Base-by-base conservation (phyloP, 92 coral and sea anemone species). In the Micromussa lordhowensis region DNA sequence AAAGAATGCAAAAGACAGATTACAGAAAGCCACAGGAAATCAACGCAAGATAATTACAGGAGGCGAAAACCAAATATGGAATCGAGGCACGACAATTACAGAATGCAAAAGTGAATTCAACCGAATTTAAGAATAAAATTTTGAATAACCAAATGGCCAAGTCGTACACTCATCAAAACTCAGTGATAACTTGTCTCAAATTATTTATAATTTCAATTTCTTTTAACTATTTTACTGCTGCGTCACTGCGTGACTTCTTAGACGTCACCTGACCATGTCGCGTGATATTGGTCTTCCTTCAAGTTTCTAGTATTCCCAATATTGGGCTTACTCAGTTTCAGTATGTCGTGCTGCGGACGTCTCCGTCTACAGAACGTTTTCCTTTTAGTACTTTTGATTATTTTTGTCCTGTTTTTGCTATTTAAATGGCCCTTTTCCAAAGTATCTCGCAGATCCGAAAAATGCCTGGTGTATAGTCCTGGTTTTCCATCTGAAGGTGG, bases 401-500 rank as follows among this genome's bases (percentile, higher is more conserved):
- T 53, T 26, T 29, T 49, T 28, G 77, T 31, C 22, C 17, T 72
- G 22, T 31, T 77, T 49, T 22, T 48, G 5, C 32, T 77, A 5
- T 29, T 53, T 26, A 51, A 77, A 49, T 77, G 64, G 81, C 81
- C 35, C 19, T 77, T 77, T 24, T 28, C 30, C 36, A 53, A 53
- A 49, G 26, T 77, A 77, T 26, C 63, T 26, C 12, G 24, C 32
- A 53, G 49, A 40, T 32, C 64, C 29, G 17, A 53, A 7, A 15
- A 10, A 53, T 53, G 14, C 17, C 57, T 53, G 3, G 57, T 53
- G 57, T 53, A 59, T 38, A 90, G 92, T 57, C 83, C 90, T 19
- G 92, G 89, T 49, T 90, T 77, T 78, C 92, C 92, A 11, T 90
- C 92, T 29, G 92, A 79, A 9, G 92, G 92, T 12, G 90, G 92